Evolutionary conservation across 2,797 vertebrate genomes (phyloP), one percentile per base, ranked within the genome.

Genomic region (Clangula hyemalis): DNA sequence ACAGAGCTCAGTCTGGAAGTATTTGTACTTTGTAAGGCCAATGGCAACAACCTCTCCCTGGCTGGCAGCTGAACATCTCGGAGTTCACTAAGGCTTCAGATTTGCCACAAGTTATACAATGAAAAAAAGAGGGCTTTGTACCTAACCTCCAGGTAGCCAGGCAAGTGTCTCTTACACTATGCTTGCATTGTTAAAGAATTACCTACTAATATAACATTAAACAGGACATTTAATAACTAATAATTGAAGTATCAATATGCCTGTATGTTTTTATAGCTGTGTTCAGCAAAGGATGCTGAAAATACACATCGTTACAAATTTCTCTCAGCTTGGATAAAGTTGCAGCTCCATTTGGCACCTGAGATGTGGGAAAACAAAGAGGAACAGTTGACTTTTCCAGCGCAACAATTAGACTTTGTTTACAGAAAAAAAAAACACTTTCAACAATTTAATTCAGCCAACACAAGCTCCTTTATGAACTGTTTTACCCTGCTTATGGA

Each of bases 341-440:
- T 81, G 70, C 57, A 90, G 57, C 36, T 85, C 65, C 49, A 71
- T 68, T 89, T 94, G 76, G 74, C 49, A 89, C 54, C 87, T 83
- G 69, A 85, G 58, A 83, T 30, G 38, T 45, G 61, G 34, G 54
- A 71, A 83, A 94, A 82, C 58, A 92, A 74, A 87, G 53, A 81
- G 60, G n/a, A 95, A 92, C 28, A 71, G 58, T 25, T 80, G 79
- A 89, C 79, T 69, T 80, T 68, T 76, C 85, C 91, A 86, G 62
- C 84, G 79, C 73, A 87, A 93, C 69, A 94, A 85, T 64, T 21
- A 87, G n/a, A 56, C 18, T 38, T 70, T 79, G 38, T 93, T 85
- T 74, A 72, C 25, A 93, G 43, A 27, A 74, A 56, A 61, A 24
- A 73, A 60, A 61, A 47, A 53, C 61, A 49, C 1, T 18, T 38